A percentile compares a stretch with the other conserved stretches of the same genome.
phyloP scores from a whole-genome alignment of 2,888 invertebrate species.

The Lydus trimaculatus region DNA sequence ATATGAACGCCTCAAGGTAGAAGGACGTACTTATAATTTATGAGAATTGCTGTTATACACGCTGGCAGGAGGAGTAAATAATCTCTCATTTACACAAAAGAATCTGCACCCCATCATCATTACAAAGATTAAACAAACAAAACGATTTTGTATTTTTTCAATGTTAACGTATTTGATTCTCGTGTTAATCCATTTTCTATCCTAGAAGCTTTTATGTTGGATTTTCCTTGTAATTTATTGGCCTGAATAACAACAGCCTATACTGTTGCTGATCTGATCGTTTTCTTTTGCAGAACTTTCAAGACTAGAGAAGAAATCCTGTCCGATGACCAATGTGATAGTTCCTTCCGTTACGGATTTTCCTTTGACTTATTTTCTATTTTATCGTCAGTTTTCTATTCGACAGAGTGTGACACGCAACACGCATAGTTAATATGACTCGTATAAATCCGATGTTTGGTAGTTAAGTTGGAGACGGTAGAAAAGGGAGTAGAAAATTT shows the following conservation, averaged over 20 bases:
- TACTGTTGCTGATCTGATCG: background rate
- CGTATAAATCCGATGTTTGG: slow-evolving; percentile 25
- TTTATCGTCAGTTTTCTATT: background rate
- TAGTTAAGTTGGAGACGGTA: background rate
- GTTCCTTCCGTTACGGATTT: slow-evolving; percentile 1
- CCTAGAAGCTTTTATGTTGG: no score
- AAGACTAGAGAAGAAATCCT: no score
- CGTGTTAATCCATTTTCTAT: no score
- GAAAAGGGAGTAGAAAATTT: background rate
- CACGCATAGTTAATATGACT: slow-evolving; percentile 23
- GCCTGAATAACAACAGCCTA: background rate
- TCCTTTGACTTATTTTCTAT: slow-evolving; percentile 16
- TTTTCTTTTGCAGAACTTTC: no score
- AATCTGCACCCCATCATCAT: no score
- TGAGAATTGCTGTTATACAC: no score
- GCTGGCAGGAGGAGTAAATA: no score
- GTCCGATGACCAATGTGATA: background rate
- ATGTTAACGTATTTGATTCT: background rate
- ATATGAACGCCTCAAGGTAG: no score
- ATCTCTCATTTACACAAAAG: no score
- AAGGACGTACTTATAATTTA: no score
- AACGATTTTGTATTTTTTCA: no score
- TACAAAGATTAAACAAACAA: no score
- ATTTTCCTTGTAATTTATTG: background rate
- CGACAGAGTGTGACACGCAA: slow-evolving; percentile 19